These are phyloP conservation scores for Siniperca scherzeri DNA, from an alignment of 2,797 vertebrate species.

Conservation along the genomic window DNA sequence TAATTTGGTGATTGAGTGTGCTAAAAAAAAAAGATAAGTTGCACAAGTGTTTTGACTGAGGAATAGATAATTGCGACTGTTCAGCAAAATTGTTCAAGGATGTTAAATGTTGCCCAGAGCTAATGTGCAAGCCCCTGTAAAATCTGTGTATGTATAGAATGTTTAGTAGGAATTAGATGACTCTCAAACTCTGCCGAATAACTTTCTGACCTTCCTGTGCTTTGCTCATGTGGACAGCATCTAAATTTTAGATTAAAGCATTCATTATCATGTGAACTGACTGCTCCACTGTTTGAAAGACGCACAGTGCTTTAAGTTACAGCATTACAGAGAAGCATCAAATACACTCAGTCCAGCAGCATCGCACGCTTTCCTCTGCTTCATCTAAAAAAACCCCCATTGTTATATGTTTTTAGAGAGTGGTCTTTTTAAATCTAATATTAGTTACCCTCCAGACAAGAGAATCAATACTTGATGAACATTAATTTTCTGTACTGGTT, in stretches of 20 bases:
- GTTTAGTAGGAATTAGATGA: constrained; percentile 39
- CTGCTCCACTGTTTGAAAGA: constrained; percentile 11
- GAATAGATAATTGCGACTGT: constrained; percentile 52
- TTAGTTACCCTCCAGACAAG: constrained; percentile 46
- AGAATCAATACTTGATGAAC: constrained; percentile 71
- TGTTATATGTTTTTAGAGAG: constrained; percentile 43
- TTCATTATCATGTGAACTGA: constrained; percentile 33
- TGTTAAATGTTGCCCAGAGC: constrained; percentile 53
- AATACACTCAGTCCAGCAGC: constrained; percentile 12
- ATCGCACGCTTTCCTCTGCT: neutral
- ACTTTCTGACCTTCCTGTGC: constrained; percentile 35
- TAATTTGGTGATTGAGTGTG: constrained; percentile 58
- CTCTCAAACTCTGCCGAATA: constrained; percentile 30
- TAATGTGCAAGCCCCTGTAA: constrained; percentile 30
- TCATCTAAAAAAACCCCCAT: neutral
- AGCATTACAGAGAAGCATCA: constrained; percentile 26
- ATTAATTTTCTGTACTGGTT: constrained; percentile 64
- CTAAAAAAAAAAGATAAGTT: constrained; percentile 46
- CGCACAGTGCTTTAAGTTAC: constrained; percentile 24
- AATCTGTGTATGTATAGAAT: constrained; percentile 1
- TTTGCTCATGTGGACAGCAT: constrained; percentile 40
- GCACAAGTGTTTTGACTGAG: constrained; percentile 47
- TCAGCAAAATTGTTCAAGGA: constrained; percentile 54
- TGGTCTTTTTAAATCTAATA: constrained; percentile 54
- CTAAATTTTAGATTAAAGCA: constrained; percentile 34